Evolutionary conservation across 2,888 invertebrate species (phyloP).

Genomic region (Caenorhabditis sp.): DNA sequence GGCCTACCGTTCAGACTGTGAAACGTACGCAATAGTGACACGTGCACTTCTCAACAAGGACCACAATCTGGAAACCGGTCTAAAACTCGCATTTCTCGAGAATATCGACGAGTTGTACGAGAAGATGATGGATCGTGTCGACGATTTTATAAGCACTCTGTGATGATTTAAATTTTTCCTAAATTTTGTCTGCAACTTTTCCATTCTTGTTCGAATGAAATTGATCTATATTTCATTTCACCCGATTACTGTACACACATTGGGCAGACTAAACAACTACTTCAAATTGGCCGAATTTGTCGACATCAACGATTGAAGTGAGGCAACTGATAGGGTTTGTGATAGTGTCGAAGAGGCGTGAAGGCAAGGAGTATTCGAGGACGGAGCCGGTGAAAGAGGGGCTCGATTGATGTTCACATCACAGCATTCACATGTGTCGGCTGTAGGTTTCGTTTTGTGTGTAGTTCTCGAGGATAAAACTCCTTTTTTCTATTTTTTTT

Average conservation of each 20-base stretch:
- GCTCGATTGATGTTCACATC: conserved; percentile 21
- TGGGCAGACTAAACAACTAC: no score
- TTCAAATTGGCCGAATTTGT: no score
- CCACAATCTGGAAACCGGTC: conserved; percentile 34
- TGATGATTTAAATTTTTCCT: no score
- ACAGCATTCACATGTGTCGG: conserved; percentile 31
- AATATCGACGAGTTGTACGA: conserved; percentile 48
- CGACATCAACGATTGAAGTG: conserved; percentile 20
- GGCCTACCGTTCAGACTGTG: conserved; percentile 55
- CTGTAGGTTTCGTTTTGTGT: background rate
- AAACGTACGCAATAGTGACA: conserved; percentile 54
- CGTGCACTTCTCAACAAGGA: conserved; percentile 51
- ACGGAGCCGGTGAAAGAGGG: conserved; percentile 13
- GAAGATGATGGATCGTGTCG: conserved; percentile 46
- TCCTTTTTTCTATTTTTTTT: no score
- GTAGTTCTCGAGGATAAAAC: background rate
- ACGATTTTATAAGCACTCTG: conserved; percentile 24
- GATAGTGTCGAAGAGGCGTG: conserved; percentile 11
- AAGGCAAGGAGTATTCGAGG: conserved; percentile 18
- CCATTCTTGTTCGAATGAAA: no score
- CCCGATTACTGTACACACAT: no score
- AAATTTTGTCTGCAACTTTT: no score
- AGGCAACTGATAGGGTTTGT: conserved; percentile 32
- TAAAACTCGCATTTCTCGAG: conserved; percentile 52
- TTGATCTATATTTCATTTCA: no score